Conservation (phyloP, 2,888 invertebrate genomes). For the Synanthedon vespiformis region DNA sequence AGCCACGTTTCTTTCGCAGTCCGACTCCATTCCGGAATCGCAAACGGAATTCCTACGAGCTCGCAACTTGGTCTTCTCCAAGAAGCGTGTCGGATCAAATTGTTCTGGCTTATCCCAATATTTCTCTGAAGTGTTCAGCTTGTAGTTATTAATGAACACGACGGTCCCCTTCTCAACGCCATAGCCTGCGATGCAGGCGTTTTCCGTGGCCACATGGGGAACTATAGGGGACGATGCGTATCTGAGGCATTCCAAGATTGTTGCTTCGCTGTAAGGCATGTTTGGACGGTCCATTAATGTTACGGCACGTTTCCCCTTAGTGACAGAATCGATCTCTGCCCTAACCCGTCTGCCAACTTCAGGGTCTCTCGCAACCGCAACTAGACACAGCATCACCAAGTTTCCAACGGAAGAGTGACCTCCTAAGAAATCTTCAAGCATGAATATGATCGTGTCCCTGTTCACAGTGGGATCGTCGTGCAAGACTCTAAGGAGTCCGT, state of each 20-base stretch:
- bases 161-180: slow-evolving; percentile 81
- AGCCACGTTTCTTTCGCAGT: slow-evolving; percentile 36
- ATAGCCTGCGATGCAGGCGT: slow-evolving; percentile 79
- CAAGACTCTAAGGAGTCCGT: slow-evolving; percentile 79
- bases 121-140: slow-evolving; percentile 77
- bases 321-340: slow-evolving; percentile 75
- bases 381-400: slow-evolving; percentile 80
- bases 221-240: slow-evolving; percentile 89
- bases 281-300: slow-evolving; percentile 74
- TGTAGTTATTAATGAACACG: slow-evolving; percentile 87
- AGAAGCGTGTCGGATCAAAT: slow-evolving; percentile 82
- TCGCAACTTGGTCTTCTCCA: slow-evolving; percentile 56
- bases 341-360: slow-evolving; percentile 75
- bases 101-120: slow-evolving; percentile 80
- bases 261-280: slow-evolving; percentile 86
- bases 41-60: slow-evolving; percentile 55
- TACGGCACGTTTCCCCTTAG: slow-evolving; percentile 68
- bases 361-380: slow-evolving; percentile 76
- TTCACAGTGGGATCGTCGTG: slow-evolving; percentile 76
- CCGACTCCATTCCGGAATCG: slow-evolving; percentile 71
- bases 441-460: slow-evolving; percentile 83
- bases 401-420: slow-evolving; percentile 91
- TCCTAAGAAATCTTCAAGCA: slow-evolving; percentile 88
- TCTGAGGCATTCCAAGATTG: slow-evolving; percentile 82
- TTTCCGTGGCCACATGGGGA: slow-evolving; percentile 86